phyloP scores from a whole-genome alignment of 2,888 invertebrate species.

The Cerastis leucographa region DNA sequence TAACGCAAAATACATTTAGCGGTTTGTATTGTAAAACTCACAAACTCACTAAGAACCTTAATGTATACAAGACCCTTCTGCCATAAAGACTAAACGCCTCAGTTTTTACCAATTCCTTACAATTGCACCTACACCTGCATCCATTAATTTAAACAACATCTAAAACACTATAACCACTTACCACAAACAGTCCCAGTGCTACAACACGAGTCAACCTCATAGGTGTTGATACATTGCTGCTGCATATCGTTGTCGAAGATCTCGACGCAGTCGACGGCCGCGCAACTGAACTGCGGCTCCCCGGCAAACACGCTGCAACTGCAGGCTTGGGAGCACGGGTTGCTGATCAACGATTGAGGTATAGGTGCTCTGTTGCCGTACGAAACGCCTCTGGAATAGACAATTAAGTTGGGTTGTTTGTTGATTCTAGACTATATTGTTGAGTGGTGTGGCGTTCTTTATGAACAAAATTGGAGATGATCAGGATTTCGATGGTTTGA shows the following conservation, averaged over 20 bases:
- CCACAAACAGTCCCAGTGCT: constrained; percentile 84
- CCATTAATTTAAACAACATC: constrained; percentile 2
- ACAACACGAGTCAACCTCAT: constrained; percentile 84
- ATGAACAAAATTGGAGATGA: neutral
- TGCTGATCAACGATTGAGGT: constrained; percentile 79
- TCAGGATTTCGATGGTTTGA: neutral
- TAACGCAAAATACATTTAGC: too few species aligned
- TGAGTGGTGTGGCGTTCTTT: neutral
- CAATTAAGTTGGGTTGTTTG: constrained; percentile 35
- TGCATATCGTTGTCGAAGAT: constrained; percentile 78
- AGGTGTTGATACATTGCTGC: constrained; percentile 82
- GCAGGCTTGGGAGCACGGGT: constrained; percentile 85
- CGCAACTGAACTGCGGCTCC: constrained; percentile 82
- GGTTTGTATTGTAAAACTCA: too few species aligned
- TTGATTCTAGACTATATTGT: neutral
- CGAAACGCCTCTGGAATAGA: constrained; percentile 80
- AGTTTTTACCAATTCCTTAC: neutral
- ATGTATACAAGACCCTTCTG: neutral
- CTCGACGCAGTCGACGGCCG: constrained; percentile 86
- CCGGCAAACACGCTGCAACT: constrained; percentile 75
- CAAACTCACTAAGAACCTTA: too few species aligned
- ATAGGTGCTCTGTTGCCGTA: constrained; percentile 77
- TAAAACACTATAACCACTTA: constrained; percentile 64
- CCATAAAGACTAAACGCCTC: neutral
- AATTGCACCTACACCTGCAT: constrained; percentile 23